A percentile compares a stretch with the other conserved stretches of the same genome.
Evolutionary conservation across 2,888 invertebrate species (phyloP).

Genomic region (Polydesmus complanatus): DNA sequence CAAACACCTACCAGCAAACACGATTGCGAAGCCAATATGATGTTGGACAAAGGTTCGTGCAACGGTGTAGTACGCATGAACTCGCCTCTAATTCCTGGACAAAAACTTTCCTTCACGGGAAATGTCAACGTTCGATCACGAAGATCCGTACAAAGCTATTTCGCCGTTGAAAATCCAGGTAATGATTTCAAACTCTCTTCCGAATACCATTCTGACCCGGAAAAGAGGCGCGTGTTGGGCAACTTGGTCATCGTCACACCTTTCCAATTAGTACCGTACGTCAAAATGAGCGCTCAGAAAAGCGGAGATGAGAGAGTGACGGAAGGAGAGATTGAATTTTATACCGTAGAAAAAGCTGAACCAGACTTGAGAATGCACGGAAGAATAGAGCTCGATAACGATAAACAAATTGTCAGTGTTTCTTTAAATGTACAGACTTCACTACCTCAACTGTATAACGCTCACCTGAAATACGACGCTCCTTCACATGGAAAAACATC

Average conservation of each 20-base stretch:
- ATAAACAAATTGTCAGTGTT: not conserved
- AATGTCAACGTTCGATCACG: not conserved
- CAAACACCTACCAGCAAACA: not conserved
- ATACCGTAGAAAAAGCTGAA: not conserved
- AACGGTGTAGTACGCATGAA: not conserved
- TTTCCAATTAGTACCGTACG: constrained; percentile 2
- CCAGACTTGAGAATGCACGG: constrained; percentile 1
- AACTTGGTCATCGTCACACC: constrained; percentile 4
- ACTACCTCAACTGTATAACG: not conserved
- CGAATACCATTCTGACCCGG: not conserved
- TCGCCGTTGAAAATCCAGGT: constrained; percentile 7
- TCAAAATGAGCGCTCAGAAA: constrained; percentile 5
- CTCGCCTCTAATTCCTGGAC: constrained; percentile 4
- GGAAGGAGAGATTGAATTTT: constrained; percentile 4
- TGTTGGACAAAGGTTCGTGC: not conserved
- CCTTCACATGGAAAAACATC: not conserved
- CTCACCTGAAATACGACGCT: not conserved
- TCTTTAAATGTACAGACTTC: not conserved
- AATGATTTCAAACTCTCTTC: not conserved
- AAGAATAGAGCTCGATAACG: not conserved
- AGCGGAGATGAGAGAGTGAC: not conserved
- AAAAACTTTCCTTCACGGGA: not conserved
- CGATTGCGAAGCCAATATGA: not conserved
- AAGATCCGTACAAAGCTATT: not conserved
- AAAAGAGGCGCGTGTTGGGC: not conserved